Conservation (phyloP, 2,113 vertebrate genomes). For the Microtus montanus region DNA sequence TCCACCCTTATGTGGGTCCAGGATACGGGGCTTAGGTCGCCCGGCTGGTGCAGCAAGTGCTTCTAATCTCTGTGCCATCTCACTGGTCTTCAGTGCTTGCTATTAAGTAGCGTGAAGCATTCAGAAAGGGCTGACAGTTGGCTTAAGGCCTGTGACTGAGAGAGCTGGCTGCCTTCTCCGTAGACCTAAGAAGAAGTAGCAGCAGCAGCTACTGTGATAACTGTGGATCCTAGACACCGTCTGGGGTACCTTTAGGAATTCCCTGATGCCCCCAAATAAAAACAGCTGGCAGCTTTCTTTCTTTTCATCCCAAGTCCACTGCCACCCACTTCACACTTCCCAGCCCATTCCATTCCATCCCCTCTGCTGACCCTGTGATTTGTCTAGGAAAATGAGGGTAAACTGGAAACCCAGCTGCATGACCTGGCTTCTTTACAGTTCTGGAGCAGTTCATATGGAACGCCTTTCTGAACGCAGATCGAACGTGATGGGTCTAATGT, state of each 20-base stretch:
- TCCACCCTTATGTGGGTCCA: background rate
- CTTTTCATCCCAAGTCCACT: background rate
- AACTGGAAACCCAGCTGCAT: background rate
- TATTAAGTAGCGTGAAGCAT: background rate
- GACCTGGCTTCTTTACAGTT: background rate
- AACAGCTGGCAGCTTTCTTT: background rate
- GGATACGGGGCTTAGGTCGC: background rate
- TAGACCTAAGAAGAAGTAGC: background rate
- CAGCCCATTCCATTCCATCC: background rate
- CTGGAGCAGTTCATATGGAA: background rate
- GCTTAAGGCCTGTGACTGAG: rapidly evolving
- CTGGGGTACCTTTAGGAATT: background rate
- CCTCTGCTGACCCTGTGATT: background rate
- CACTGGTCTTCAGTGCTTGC: background rate
- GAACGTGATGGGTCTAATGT: background rate
- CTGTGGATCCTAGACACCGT: background rate
- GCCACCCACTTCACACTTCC: background rate
- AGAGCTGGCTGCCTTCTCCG: background rate
- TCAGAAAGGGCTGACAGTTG: background rate
- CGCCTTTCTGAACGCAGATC: background rate
- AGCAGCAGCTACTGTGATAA: background rate
- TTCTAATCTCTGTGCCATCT: background rate
- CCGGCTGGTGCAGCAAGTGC: background rate
- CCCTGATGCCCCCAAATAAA: background rate
- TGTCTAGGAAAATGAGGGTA: background rate